phyloP scores from a whole-genome alignment of 2,113 vertebrate genomes.

The Daboia siamensis region DNA sequence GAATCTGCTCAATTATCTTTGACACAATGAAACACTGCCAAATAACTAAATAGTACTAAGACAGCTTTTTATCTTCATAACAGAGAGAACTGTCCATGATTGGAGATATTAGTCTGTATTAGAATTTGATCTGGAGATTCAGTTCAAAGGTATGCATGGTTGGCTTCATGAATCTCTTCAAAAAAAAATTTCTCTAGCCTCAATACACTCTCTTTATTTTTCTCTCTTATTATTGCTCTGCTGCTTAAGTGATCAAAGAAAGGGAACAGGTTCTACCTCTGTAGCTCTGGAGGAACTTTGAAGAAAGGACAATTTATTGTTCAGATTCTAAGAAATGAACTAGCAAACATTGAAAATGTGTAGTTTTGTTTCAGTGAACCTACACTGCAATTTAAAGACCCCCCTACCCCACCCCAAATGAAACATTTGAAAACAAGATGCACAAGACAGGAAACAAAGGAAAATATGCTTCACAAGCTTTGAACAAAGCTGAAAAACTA shows the following conservation, averaged over 20 bases:
- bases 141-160: background rate
- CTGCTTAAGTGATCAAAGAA: background rate
- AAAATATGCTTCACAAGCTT: background rate
- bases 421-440: background rate
- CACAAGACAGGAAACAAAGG: background rate
- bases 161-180: background rate
- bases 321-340: background rate
- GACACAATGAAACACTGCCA: constrained; percentile 45
- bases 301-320: background rate
- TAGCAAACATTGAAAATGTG: background rate
- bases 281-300: background rate
- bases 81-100: background rate
- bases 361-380: background rate
- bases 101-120: background rate
- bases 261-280: background rate
- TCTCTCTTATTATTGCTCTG: background rate
- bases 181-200: background rate
- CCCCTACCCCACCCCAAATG: background rate
- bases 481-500: background rate
- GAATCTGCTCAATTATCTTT: constrained; percentile 33
- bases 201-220: background rate
- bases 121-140: background rate
- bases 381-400: background rate
- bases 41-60: constrained; percentile 27
- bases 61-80: constrained; percentile 16